Evolutionary conservation across 2,888 invertebrate species (phyloP).

Genomic region (Acronicta leporina): DNA sequence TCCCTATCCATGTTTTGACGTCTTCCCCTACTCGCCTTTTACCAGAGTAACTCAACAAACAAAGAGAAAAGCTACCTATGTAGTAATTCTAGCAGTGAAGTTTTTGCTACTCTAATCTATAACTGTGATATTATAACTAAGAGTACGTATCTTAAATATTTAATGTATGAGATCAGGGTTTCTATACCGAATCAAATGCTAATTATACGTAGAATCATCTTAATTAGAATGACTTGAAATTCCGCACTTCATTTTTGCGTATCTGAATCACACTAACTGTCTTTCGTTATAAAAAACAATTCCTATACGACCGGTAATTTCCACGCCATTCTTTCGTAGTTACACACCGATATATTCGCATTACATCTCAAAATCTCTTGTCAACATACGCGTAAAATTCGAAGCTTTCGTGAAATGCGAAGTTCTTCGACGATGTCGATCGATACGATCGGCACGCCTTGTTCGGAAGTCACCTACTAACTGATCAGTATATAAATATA

Average conservation of each 20-base stretch:
- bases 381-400: conserved; percentile 43
- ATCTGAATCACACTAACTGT: background rate
- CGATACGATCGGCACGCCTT: conserved; percentile 52
- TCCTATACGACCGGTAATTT: conserved; percentile 18
- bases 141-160: background rate
- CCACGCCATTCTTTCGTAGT: no score
- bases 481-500: conserved; percentile 50
- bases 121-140: no score
- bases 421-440: conserved; percentile 31
- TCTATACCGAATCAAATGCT: conserved; percentile 1
- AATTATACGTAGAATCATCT: background rate
- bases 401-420: conserved; percentile 36
- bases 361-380: conserved; percentile 41
- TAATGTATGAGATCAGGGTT: background rate
- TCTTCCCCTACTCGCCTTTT: no score
- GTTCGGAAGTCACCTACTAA: conserved; percentile 52
- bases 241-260: conserved; percentile 1
- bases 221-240: conserved; percentile 1
- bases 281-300: conserved; percentile 14
- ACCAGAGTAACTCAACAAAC: no score
- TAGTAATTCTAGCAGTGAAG: no score
- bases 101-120: no score
- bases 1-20: no score
- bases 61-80: no score
- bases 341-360: no score